A percentile compares a stretch with the other conserved stretches of the same genome.
phyloP scores from a whole-genome alignment of 1,140 invertebrate species.

The Vanessa atalanta region DNA sequence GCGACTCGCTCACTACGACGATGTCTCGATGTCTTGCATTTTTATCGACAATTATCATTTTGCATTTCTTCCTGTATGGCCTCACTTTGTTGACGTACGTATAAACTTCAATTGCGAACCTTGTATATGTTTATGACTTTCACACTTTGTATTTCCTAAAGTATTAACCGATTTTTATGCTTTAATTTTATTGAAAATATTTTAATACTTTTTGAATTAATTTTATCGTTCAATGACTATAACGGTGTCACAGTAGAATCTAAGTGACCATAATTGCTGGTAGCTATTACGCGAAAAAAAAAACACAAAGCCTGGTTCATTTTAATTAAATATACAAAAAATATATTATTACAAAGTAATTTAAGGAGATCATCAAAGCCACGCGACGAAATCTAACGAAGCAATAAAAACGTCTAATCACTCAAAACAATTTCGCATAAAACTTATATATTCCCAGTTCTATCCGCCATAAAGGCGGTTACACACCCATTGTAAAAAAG shows the following conservation, averaged over 20 bases:
- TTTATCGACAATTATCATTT: conserved; percentile 69
- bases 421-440: conserved; percentile 40
- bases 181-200: neutral
- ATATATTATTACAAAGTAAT: conserved; percentile 1
- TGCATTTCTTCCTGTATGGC: conserved; percentile 61
- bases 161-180: neutral
- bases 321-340: neutral
- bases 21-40: conserved; percentile 49
- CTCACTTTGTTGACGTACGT: conserved; percentile 41
- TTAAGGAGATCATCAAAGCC: neutral
- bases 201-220: neutral
- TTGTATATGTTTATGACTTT: conserved; percentile 33
- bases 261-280: too few relatives aligned
- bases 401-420: conserved; percentile 37
- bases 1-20: conserved; percentile 42
- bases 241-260: too few relatives aligned
- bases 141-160: conserved; percentile 14
- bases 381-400: conserved; percentile 8
- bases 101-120: conserved; percentile 38
- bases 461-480: conserved; percentile 38
- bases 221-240: too few relatives aligned
- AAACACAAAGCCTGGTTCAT: neutral
- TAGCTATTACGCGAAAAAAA: too few relatives aligned
- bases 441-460: conserved; percentile 30
- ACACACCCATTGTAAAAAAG: conserved; percentile 49